These are phyloP conservation scores for Irena cyanogastra DNA, from an alignment of 2,113 vertebrate genomes.

Conservation along the genomic window DNA sequence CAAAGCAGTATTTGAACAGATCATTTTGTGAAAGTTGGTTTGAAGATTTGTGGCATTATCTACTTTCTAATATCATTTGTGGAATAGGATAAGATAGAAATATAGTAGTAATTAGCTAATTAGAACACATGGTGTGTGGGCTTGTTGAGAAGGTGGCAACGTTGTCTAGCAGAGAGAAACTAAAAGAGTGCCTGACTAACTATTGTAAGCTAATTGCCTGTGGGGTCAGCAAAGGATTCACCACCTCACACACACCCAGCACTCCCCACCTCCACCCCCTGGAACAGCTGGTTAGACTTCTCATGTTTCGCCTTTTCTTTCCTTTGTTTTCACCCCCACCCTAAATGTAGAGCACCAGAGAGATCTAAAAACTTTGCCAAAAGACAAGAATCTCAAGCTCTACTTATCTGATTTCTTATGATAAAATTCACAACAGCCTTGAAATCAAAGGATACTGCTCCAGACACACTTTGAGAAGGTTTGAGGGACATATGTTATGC, in stretches of 20 bases:
- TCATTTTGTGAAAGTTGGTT: background rate
- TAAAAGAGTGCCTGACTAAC: background rate
- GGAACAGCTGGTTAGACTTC: background rate
- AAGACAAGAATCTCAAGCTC: background rate
- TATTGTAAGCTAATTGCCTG: background rate
- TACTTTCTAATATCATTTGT: background rate
- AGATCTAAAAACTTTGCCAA: background rate
- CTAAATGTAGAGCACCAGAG: background rate
- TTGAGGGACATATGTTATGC: background rate
- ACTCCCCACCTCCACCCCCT: no score
- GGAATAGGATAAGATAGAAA: background rate
- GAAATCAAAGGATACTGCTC: background rate
- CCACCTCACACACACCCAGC: background rate
- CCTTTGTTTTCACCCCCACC: background rate
- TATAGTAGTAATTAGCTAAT: conserved; percentile 28
- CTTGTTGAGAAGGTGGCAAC: background rate
- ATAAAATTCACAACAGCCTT: background rate
- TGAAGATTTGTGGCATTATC: background rate
- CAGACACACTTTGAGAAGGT: background rate
- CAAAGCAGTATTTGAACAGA: background rate
- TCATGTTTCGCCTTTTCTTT: background rate
- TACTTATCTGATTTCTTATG: background rate
- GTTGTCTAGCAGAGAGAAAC: background rate
- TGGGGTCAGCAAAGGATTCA: conserved; percentile 7
- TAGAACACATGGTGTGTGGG: conserved; percentile 50